Evolutionary conservation across 53 echinoderm and acorn worm genomes (phyloP), one percentile per base, ranked within the genome.

Genomic region (Paracentrotus lividus): DNA sequence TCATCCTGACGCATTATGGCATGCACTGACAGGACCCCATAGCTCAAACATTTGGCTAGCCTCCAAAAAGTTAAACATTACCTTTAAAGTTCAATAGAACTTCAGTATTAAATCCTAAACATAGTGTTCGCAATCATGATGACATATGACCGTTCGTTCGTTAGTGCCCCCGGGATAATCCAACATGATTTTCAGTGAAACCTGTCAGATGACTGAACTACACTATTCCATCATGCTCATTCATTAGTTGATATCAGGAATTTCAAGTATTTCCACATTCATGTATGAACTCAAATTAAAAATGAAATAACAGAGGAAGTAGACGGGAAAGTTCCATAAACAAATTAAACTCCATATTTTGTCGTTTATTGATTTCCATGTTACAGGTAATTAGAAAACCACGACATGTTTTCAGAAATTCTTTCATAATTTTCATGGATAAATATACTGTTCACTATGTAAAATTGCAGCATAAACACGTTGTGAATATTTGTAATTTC

Each of bases 181-280:
- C 72, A 72, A 72, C 72, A 72, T 72, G 72, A 72, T 36, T 27
- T 72, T 72, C 72, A 72, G 72, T 72, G 72, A 72, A 72, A 72
- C 36, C 72, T 72, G 72, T 72, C 72, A 72, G 72, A 2, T 40
- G 40, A 21, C 16, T 40, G 14, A 36, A 18, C 16, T 40, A 18
- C 72, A 72, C 40, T 40, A 72, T 15, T 72, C 40, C 20, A 72
- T 72, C 72, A 72, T 36, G 21, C 40, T 40, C 72, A 72, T 72
- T 72, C 72, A 72, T 72, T 72, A 72, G 72, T 16, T 3, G 72
- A 38, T 72, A 18, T 40, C 18, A 72, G 40, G 72, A 38, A 72
- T 72, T 72, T 72, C 40, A 72, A 72, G 72, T 72, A 72, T 72
- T 72, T 72, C 21, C 5, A 40, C 72, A 72, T 72, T 40, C 36